A percentile compares a stretch with the other conserved stretches of the same genome.
phyloP scores from a whole-genome alignment of 2,888 invertebrate genomes.

The Tetragnatha montana region DNA sequence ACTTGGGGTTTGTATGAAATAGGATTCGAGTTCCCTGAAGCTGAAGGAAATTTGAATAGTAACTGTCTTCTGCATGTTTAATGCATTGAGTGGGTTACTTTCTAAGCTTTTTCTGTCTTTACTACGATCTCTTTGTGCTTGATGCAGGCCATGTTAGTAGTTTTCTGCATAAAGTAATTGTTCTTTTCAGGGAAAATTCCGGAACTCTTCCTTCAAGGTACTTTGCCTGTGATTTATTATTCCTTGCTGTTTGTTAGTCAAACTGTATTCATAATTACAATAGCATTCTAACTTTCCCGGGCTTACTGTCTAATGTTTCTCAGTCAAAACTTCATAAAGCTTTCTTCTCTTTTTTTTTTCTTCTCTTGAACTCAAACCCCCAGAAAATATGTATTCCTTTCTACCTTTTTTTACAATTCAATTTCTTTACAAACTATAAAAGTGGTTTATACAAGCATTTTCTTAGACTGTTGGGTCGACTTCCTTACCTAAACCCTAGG shows the following conservation, averaged over 20 bases:
- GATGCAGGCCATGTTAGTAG: conserved; percentile 68
- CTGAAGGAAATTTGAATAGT: not conserved
- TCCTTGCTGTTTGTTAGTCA: conserved; percentile 69
- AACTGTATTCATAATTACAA: conserved; percentile 71
- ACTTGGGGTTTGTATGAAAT: no score
- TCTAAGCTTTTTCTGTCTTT: conserved; percentile 59
- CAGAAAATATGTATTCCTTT: no score
- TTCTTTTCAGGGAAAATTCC: conserved; percentile 71
- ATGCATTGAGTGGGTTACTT: conserved; percentile 70
- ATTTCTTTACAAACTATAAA: no score
- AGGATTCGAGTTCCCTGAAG: not conserved
- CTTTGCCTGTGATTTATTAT: conserved; percentile 70
- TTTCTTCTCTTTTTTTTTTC: conserved; percentile 28
- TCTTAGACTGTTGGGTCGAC: no score
- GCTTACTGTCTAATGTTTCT: conserved; percentile 10
- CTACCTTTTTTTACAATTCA: no score
- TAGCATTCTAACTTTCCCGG: conserved; percentile 26
- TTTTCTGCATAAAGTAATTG: conserved; percentile 70
- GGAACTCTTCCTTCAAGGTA: conserved; percentile 71
- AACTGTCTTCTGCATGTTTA: conserved; percentile 68
- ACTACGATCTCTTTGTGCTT: conserved; percentile 62
- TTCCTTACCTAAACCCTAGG: no score
- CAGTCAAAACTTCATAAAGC: conserved; percentile 41
- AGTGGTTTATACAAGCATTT: no score
- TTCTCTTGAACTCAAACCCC: not conserved